Conservation (phyloP, 2,888 invertebrate genomes). For the Mechanitis mazaeus region DNA sequence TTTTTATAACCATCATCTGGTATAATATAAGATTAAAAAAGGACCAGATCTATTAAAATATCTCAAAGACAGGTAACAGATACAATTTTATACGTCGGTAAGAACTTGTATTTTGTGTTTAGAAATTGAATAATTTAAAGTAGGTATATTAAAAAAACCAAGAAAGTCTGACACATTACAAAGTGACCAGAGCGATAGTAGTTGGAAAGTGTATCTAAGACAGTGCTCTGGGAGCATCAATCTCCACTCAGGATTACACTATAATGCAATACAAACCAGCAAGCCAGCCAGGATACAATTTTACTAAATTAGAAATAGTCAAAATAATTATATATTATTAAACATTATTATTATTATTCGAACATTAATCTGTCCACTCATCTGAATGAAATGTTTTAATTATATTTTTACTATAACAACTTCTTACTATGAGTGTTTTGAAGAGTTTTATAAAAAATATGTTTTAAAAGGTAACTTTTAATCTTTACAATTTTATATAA, state of each 20-base stretch:
- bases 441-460: constrained; percentile 2
- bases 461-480: background rate
- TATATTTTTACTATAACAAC: background rate
- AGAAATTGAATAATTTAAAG: background rate
- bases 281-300: background rate
- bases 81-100: background rate
- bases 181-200: background rate
- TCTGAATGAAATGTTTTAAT: background rate
- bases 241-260: constrained; percentile 4
- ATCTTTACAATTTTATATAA: constrained; percentile 5
- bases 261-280: background rate
- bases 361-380: background rate
- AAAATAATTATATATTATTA: background rate
- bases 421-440: background rate
- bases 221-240: constrained; percentile 1
- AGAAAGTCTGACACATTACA: background rate
- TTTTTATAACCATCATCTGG: background rate
- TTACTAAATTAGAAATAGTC: background rate
- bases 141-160: background rate
- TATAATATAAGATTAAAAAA: background rate
- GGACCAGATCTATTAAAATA: too few species aligned
- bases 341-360: too few species aligned
- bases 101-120: background rate
- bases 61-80: background rate
- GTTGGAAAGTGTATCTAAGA: background rate